Percentiles rank a stretch among this genome's conserved stretches.
These are phyloP conservation scores for Temnothorax longispinosus DNA, from an alignment of 1,140 invertebrate species.

Conservation along the genomic window DNA sequence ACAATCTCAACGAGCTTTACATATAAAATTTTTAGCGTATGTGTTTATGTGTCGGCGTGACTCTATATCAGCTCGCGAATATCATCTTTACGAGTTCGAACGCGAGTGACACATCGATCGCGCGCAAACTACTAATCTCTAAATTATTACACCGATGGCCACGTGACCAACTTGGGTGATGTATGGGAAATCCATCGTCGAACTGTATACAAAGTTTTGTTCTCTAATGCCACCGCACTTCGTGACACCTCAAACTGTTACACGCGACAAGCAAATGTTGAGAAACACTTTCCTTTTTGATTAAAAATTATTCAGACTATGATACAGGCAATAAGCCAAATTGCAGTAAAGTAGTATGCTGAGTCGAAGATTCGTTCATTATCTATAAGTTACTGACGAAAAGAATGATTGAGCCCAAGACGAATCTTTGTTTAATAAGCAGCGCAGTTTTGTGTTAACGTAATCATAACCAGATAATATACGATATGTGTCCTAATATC, in stretches of 20 bases:
- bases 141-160: conserved; percentile 17
- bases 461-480: background rate
- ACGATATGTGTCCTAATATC: background rate
- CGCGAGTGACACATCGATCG: background rate
- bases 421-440: background rate
- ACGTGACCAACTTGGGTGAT: background rate
- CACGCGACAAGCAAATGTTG: no score
- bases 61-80: conserved; percentile 20
- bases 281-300: background rate
- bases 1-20: background rate
- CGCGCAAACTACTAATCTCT: background rate
- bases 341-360: background rate
- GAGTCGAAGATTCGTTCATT: background rate
- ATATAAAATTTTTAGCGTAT: background rate
- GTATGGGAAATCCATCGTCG: background rate
- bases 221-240: background rate
- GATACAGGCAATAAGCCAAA: background rate
- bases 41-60: background rate
- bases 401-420: background rate
- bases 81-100: conserved; percentile 17
- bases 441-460: background rate
- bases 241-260: background rate
- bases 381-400: background rate
- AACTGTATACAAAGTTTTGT: background rate
- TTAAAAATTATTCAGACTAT: background rate